Evolutionary conservation across 2,797 vertebrate species (phyloP).

Genomic region (Delichon dasypus): DNA sequence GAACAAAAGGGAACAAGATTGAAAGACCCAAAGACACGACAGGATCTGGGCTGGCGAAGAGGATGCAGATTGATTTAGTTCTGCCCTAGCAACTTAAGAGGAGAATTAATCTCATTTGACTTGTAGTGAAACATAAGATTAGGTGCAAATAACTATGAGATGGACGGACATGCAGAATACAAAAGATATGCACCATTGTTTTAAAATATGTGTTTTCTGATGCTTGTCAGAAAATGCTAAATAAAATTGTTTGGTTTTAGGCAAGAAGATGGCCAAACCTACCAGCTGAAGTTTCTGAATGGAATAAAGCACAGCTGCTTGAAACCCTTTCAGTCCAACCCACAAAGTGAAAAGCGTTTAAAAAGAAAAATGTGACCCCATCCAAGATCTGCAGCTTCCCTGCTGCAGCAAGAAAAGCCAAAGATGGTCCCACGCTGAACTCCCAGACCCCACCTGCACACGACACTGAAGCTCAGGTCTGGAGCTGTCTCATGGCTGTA

Average conservation of each 20-base stretch:
- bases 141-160: neutral
- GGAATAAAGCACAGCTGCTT: neutral
- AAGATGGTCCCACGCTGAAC: neutral
- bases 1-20: conserved; percentile 28
- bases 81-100: conserved; percentile 4
- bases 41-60: neutral
- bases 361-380: neutral
- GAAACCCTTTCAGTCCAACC: neutral
- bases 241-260: neutral
- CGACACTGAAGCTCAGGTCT: neutral
- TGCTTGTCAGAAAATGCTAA: neutral
- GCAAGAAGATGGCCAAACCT: neutral
- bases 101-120: neutral
- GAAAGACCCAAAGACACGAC: conserved; percentile 31
- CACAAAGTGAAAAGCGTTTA: neutral
- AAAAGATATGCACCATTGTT: neutral
- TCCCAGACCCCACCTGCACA: neutral
- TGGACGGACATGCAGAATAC: neutral
- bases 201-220: neutral
- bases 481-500: neutral
- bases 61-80: conserved; percentile 42
- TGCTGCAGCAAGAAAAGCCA: neutral
- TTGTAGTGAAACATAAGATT: neutral
- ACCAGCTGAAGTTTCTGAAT: neutral
- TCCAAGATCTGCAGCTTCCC: neutral